Evolutionary conservation across 2,797 vertebrate genomes (phyloP).

Genomic region (Tauraco hartlaubi): DNA sequence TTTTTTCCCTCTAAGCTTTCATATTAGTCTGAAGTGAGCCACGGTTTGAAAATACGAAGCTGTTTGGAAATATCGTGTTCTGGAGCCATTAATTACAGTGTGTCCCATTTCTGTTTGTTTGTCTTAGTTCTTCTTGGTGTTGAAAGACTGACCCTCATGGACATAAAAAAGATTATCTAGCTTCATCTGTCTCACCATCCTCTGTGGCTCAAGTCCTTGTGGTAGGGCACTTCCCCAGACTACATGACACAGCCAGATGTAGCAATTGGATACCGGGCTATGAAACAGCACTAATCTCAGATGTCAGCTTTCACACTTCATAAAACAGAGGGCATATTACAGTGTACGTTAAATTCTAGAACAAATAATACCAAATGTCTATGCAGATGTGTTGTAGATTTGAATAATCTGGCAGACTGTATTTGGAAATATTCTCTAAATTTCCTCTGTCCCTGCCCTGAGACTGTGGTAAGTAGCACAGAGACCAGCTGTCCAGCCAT

Average conservation of each 20-base stretch:
- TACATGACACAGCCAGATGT: conserved; percentile 68
- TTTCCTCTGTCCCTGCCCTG: conserved; percentile 72
- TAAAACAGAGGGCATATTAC: conserved; percentile 41
- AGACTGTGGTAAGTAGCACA: conserved; percentile 81
- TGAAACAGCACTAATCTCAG: conserved; percentile 42
- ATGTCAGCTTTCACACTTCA: conserved; percentile 43
- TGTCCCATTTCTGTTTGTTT: conserved; percentile 79
- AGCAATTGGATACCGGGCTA: conserved; percentile 27
- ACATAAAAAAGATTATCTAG: conserved; percentile 65
- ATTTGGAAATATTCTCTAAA: conserved; percentile 62
- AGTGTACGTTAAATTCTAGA: background rate
- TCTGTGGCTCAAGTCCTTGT: conserved; percentile 67
- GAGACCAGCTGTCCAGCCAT: conserved; percentile 77
- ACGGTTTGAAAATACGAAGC: conserved; percentile 33
- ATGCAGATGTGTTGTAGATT: background rate
- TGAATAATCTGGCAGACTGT: conserved; percentile 39
- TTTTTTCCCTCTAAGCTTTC: background rate
- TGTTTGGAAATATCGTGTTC: conserved; percentile 62
- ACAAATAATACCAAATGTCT: conserved; percentile 16
- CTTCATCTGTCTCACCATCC: conserved; percentile 53
- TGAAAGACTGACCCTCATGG: conserved; percentile 66
- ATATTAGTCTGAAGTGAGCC: conserved; percentile 33
- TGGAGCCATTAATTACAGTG: conserved; percentile 81
- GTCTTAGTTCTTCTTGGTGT: conserved; percentile 76
- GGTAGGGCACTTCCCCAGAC: conserved; percentile 67